Evolutionary conservation across 2,888 invertebrate species (phyloP).

Genomic region (Cataglyphis livida): DNA sequence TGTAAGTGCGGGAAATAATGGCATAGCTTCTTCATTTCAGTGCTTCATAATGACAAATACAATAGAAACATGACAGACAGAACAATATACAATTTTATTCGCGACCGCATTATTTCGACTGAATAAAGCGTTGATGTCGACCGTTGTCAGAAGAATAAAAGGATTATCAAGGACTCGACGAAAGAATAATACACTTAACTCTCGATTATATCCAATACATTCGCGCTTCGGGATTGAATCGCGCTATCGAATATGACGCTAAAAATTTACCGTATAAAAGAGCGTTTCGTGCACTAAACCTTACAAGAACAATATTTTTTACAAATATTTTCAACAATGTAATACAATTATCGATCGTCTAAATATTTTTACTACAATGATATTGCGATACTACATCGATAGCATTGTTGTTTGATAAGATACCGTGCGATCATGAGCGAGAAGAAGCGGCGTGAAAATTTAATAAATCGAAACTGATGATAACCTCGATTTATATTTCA

Average conservation of each 20-base stretch:
- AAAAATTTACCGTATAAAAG: not conserved
- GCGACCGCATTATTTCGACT: constrained; percentile 25
- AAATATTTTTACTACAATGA: constrained; percentile 14
- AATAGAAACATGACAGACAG: constrained; percentile 8
- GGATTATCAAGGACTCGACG: constrained; percentile 12
- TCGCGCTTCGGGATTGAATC: not conserved
- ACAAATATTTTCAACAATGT: not conserved
- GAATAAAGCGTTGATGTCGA: constrained; percentile 25
- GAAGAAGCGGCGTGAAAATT: constrained; percentile 5
- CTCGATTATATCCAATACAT: constrained; percentile 1
- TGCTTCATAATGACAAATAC: not conserved
- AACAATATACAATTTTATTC: constrained; percentile 36
- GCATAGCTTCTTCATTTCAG: not conserved
- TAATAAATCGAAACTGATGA: constrained; percentile 39
- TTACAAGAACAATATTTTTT: not conserved
- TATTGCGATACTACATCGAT: not conserved
- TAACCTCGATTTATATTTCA: constrained; percentile 51
- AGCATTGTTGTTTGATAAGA: not conserved
- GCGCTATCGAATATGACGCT: not conserved
- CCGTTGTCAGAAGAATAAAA: constrained; percentile 25
- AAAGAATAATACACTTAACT: constrained; percentile 28
- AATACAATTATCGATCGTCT: not conserved
- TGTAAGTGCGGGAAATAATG: not conserved
- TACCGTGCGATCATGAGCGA: constrained; percentile 6
- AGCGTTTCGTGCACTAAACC: not conserved